Conservation (phyloP, 2,113 vertebrate species). For the Cyanistes caeruleus region DNA sequence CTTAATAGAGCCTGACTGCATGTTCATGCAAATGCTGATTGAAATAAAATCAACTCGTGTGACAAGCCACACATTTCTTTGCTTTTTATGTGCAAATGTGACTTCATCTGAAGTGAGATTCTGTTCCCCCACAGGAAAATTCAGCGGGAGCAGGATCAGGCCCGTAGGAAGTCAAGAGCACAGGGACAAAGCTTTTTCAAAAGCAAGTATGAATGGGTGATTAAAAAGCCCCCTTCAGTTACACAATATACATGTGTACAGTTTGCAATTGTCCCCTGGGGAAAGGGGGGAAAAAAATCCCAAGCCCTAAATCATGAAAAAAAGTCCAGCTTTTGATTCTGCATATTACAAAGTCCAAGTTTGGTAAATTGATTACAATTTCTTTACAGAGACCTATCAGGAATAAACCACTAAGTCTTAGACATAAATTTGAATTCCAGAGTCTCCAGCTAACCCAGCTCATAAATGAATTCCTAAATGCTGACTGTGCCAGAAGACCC, state of each 20-base stretch:
- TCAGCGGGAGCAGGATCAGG: background rate
- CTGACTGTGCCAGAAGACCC: conserved; percentile 87
- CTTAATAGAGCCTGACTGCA: conserved; percentile 35
- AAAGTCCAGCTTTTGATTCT: conserved; percentile 48
- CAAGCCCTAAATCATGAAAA: conserved; percentile 44
- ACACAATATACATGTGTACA: conserved; percentile 49
- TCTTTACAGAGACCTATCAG: conserved; percentile 76
- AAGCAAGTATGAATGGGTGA: conserved; percentile 35
- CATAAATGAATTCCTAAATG: conserved; percentile 94
- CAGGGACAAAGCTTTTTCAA: conserved; percentile 28
- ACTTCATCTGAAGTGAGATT: conserved; percentile 9
- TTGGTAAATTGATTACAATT: conserved; percentile 81
- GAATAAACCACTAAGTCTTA: conserved; percentile 74
- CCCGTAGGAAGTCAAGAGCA: background rate
- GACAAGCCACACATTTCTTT: conserved; percentile 51
- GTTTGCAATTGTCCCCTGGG: conserved; percentile 44
- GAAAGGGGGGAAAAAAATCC: conserved; percentile 5
- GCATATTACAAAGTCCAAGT: conserved; percentile 61
- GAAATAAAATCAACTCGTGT: conserved; percentile 35
- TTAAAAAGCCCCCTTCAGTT: conserved; percentile 57
- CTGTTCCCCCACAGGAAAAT: background rate
- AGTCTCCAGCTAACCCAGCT: conserved; percentile 84
- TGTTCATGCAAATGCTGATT: conserved; percentile 31
- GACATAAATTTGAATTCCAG: conserved; percentile 88
- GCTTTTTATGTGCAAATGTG: conserved; percentile 44